Conservation (phyloP, 1,140 invertebrate genomes). For the Asobara japonica region DNA sequence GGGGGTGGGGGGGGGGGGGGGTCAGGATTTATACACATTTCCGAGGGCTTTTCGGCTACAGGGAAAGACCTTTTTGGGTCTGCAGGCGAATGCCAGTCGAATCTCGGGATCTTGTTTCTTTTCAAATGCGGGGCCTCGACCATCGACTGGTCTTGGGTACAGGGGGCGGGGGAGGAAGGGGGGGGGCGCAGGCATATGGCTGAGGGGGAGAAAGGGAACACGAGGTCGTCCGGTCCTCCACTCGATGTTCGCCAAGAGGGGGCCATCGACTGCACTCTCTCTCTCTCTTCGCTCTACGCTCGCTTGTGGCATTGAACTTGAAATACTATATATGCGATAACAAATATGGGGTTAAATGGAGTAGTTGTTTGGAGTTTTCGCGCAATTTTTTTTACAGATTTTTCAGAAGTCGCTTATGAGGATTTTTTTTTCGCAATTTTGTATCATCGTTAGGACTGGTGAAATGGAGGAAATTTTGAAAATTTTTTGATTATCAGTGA, state of each 20-base stretch:
- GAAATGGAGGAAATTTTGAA: no score
- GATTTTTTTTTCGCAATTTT: no score
- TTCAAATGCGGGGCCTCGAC: neutral
- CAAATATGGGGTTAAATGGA: neutral
- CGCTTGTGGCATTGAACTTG: conserved; percentile 20
- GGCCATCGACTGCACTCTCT: neutral
- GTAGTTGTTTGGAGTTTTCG: neutral
- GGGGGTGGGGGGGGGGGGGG: no score
- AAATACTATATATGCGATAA: neutral
- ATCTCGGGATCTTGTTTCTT: conserved; percentile 3
- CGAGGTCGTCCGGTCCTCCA: conserved; percentile 12
- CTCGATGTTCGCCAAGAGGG: neutral
- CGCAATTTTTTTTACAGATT: neutral
- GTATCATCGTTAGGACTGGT: no score
- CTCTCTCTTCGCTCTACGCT: neutral
- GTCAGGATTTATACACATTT: neutral
- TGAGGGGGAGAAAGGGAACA: neutral
- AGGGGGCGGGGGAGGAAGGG: no score
- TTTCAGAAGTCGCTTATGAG: no score
- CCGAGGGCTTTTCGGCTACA: neutral
- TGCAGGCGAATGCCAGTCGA: neutral
- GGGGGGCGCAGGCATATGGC: neutral
- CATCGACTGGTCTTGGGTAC: neutral
- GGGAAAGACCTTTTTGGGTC: neutral
- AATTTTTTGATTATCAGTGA: no score